Conservation (phyloP, 2,888 invertebrate species). For the Ecdyonurus torrentis region DNA sequence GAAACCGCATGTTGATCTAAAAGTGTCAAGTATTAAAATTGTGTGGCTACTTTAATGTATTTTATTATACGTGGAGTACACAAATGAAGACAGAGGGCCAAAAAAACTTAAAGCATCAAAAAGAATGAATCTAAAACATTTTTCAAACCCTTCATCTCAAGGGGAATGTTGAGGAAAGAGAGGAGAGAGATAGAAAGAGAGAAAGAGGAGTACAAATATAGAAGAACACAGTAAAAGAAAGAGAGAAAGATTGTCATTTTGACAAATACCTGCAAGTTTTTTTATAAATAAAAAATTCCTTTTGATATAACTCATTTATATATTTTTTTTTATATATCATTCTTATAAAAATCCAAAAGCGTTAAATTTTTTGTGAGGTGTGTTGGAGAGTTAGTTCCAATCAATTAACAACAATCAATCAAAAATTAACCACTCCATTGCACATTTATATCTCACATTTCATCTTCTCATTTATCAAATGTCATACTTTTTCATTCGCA, state of each 20-base stretch:
- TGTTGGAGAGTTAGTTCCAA: background rate
- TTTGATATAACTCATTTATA: background rate
- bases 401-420: constrained; percentile 1
- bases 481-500: background rate
- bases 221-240: too few relatives aligned
- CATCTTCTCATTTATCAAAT: constrained; percentile 2
- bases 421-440: constrained; percentile 1
- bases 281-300: background rate
- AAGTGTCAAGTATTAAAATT: too few relatives aligned
- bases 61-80: too few relatives aligned
- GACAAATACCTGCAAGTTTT: constrained; percentile 1
- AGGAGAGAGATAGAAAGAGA: background rate
- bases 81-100: background rate
- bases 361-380: background rate
- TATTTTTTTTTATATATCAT: background rate
- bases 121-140: constrained; percentile 1
- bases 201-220: too few relatives aligned
- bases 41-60: too few relatives aligned
- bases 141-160: constrained; percentile 1
- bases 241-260: background rate
- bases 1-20: too few relatives aligned
- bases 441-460: constrained; percentile 2
- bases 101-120: background rate
- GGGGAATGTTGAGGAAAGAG: background rate
- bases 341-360: background rate